Base-by-base conservation (phyloP, 2,888 invertebrate genomes). In the Drosophila hamatofila region DNA sequence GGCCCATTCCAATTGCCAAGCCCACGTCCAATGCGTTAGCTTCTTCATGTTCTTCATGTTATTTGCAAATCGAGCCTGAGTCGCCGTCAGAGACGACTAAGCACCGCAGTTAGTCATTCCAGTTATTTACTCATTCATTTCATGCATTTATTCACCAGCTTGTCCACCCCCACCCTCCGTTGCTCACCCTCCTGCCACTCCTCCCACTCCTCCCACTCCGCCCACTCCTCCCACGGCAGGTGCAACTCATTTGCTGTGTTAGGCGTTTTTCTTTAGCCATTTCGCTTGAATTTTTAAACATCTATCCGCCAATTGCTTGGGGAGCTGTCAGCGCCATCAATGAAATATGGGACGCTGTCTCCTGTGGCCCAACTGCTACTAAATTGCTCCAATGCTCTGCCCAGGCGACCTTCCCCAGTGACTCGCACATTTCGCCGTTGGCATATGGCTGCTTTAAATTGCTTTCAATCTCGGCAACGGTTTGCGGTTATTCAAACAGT, bases 81-180 rank as follows among this genome's bases (percentile, higher is more conserved):
- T 25, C 44, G 66, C 59, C 66, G 64, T 49, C 62, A 59, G 62
- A 59, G 78, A 59, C 71, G 60, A 71, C 63, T 71, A 80, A 78
- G 76, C 63, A 80, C 44, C 77, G 78, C 89, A 70, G 88, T 84
- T 87, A 84, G 84, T 84, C 86, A 85, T 89, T 84, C 71, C 67
- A 72, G 88, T 80, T 89, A 88, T 89, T 89, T 89, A 85, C 77
- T 88, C 78, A 89, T 88, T 88, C 83, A 88, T 85, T 85, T 85
- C 77, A 82, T 89, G 78, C 77, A 84, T 88, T 88, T 83, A 89
- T 88, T 80, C 80, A 88, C 73, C 75, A 73, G 71, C 72, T 67
- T 46, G 30, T 14, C 14, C 9, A 12, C 9, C 11, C 2, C 41
- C 9, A 52, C 2, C 14, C 2, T 35, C 14, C 14, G 30, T n/a